phyloP scores from a whole-genome alignment of 2,113 vertebrate genomes.

The Labrus mixtus region DNA sequence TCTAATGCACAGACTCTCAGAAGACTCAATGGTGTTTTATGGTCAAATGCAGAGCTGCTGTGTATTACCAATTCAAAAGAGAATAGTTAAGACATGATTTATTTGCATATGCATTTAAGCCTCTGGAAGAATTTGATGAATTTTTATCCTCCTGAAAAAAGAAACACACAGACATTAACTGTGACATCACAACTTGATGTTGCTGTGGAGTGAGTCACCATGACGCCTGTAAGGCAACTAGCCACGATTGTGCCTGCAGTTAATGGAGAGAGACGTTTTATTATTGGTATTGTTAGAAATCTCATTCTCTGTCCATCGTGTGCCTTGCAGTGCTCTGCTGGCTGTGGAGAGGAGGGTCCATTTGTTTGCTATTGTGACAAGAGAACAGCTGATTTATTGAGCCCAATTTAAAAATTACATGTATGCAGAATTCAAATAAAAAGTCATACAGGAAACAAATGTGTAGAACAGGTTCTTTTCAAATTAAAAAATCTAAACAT shows the following conservation, averaged over 20 bases:
- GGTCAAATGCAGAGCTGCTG: conserved; percentile 1
- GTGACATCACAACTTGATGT: background rate
- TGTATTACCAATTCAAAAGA: background rate
- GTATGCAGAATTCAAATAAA: background rate
- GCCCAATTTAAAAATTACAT: background rate
- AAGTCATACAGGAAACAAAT: background rate
- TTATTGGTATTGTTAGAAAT: conserved; percentile 28
- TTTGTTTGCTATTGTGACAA: conserved; percentile 38
- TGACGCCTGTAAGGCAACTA: conserved; percentile 20
- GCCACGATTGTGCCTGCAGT: conserved; percentile 13
- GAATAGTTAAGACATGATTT: no score
- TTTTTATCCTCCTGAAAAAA: background rate
- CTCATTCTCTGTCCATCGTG: conserved; percentile 30
- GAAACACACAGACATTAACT: background rate
- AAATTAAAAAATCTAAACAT: no score
- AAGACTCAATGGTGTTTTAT: conserved; percentile 2
- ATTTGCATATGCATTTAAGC: background rate
- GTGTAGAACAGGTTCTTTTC: background rate
- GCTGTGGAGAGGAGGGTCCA: conserved; percentile 11
- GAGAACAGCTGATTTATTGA: conserved; percentile 38
- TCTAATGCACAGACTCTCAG: background rate
- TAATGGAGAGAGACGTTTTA: conserved; percentile 11
- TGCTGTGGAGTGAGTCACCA: conserved; percentile 18
- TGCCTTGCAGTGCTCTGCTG: conserved; percentile 31
- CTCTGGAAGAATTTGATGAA: background rate